These are phyloP conservation scores for Hycleus phaleratus DNA, from an alignment of 1,140 invertebrate species.

Conservation along the genomic window DNA sequence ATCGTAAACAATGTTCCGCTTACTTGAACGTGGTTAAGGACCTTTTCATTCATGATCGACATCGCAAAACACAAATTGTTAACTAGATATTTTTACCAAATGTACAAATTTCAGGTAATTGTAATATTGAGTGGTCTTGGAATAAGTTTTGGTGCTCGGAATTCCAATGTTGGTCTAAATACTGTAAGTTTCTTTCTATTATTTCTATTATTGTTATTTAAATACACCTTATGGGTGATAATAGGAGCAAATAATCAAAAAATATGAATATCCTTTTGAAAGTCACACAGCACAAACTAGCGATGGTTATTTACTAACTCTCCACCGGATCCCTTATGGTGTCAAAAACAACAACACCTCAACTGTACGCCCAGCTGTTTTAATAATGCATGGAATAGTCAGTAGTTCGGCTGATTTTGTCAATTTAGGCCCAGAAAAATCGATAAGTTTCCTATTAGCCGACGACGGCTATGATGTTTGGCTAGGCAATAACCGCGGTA, in stretches of 20 bases:
- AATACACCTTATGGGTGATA: background rate
- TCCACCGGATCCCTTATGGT: slow-evolving; percentile 58
- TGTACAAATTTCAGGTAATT: too few species aligned
- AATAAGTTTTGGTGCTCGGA: too few species aligned
- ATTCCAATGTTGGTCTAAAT: too few species aligned
- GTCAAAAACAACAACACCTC: slow-evolving; percentile 18
- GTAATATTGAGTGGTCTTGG: too few species aligned
- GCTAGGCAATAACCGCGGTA: slow-evolving; percentile 63
- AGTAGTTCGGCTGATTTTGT: slow-evolving; percentile 65
- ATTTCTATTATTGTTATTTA: too few species aligned
- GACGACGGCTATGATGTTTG: slow-evolving; percentile 73
- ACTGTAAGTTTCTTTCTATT: too few species aligned
- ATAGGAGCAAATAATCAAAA: slow-evolving; percentile 52
- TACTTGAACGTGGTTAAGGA: too few species aligned
- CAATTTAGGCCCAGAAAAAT: slow-evolving; percentile 51
- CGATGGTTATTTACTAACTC: slow-evolving; percentile 64
- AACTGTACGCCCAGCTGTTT: slow-evolving; percentile 24
- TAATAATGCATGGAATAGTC: slow-evolving; percentile 65
- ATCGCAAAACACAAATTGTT: too few species aligned
- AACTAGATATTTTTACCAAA: too few species aligned
- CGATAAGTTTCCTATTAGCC: slow-evolving; percentile 55
- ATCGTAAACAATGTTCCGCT: too few species aligned
- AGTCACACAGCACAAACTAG: slow-evolving; percentile 57
- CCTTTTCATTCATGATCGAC: too few species aligned
- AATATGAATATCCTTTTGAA: slow-evolving; percentile 60